Percentiles rank a stretch among this genome's conserved stretches.
Evolutionary conservation across 2,888 invertebrate species (phyloP).

Genomic region (Zaprionus lineosus): DNA sequence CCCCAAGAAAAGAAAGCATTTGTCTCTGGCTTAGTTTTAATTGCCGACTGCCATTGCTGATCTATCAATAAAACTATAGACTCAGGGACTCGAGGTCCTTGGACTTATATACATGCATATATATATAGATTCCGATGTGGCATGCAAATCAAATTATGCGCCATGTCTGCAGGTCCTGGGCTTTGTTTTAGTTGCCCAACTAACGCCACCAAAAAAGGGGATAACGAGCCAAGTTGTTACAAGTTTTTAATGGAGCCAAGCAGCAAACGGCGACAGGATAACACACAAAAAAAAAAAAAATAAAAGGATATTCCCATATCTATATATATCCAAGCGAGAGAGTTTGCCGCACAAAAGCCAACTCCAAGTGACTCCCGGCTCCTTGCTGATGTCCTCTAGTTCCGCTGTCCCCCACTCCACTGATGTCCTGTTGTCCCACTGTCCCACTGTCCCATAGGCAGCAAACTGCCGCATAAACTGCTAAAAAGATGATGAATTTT

Average conservation of each 20-base stretch:
- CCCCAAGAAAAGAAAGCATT: slow-evolving; percentile 43
- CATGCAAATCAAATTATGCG: slow-evolving; percentile 69
- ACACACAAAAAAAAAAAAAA: slow-evolving; percentile 24
- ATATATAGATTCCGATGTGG: slow-evolving; percentile 26
- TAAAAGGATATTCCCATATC: slow-evolving; percentile 41
- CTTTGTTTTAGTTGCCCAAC: slow-evolving; percentile 21
- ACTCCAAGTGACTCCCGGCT: slow-evolving; percentile 18
- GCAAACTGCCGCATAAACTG: slow-evolving; percentile 72
- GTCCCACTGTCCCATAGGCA: no score
- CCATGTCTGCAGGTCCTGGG: slow-evolving; percentile 20
- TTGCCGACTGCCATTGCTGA: slow-evolving; percentile 46
- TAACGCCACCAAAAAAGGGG: slow-evolving; percentile 40
- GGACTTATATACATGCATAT: no score
- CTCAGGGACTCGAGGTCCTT: no score
- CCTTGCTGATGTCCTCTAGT: no score
- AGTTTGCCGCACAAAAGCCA: slow-evolving; percentile 28
- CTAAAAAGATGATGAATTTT: slow-evolving; percentile 79
- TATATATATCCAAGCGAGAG: no score
- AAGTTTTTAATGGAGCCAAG: slow-evolving; percentile 81
- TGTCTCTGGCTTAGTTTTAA: slow-evolving; percentile 54
- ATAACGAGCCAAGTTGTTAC: slow-evolving; percentile 77
- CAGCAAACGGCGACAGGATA: slow-evolving; percentile 40
- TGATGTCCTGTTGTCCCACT: no score
- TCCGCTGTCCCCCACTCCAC: no score
- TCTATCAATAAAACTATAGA: slow-evolving; percentile 60